These are phyloP conservation scores for Numenius phaeopus DNA, from an alignment of 2,797 vertebrate species.

Conservation along the genomic window DNA sequence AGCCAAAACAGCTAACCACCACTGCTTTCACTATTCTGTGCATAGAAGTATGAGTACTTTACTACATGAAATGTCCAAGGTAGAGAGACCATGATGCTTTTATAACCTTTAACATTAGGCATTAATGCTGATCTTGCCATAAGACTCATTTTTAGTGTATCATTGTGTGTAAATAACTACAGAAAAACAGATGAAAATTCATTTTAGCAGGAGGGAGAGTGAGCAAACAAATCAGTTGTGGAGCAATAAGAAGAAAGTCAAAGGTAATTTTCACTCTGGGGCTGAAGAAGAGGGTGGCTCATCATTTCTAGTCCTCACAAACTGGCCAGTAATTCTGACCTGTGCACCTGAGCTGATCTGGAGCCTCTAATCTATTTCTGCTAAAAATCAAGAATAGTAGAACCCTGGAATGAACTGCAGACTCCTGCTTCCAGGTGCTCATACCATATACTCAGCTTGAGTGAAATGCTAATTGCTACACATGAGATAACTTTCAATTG, in stretches of 20 bases:
- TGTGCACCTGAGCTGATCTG: neutral
- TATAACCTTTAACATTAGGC: neutral
- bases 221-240: neutral
- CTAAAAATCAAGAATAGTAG: neutral
- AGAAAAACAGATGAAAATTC: neutral
- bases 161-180: neutral
- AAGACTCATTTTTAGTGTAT: neutral
- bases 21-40: neutral
- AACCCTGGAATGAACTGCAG: neutral
- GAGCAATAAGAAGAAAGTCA: neutral
- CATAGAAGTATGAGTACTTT: neutral
- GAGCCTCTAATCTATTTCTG: neutral
- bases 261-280: neutral
- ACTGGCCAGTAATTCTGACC: neutral
- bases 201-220: neutral
- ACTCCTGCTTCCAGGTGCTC: neutral
- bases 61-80: neutral
- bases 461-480: neutral
- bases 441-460: neutral
- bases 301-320: neutral
- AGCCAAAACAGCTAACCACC: neutral
- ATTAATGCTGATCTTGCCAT: neutral
- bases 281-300: neutral
- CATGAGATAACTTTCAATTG: slow-evolving; percentile 20
- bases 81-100: neutral